Percentiles rank a stretch among this genome's conserved stretches.
Evolutionary conservation across 2,888 invertebrate genomes (phyloP).

Genomic region (Heliconius charithonia): DNA sequence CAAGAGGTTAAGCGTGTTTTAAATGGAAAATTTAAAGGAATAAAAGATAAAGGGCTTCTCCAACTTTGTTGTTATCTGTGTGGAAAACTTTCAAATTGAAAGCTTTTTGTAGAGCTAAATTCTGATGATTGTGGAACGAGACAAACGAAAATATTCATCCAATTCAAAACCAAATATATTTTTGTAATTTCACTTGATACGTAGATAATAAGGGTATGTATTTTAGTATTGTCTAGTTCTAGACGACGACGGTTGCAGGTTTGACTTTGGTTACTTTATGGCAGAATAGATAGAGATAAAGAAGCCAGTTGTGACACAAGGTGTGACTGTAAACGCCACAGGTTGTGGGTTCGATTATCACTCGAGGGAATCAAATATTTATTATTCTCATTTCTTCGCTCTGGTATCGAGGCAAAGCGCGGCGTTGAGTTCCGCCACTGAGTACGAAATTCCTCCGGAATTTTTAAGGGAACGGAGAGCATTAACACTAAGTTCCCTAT

Average conservation of each 20-base stretch:
- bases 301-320: too few relatives aligned
- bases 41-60: slow-evolving; percentile 18
- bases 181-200: neutral
- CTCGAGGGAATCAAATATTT: too few relatives aligned
- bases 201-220: neutral
- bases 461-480: neutral
- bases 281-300: too few relatives aligned
- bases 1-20: slow-evolving; percentile 21
- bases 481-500: neutral
- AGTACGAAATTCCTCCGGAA: too few relatives aligned
- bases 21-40: slow-evolving; percentile 19
- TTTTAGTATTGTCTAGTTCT: neutral
- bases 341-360: too few relatives aligned
- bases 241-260: too few relatives aligned
- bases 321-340: too few relatives aligned
- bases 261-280: too few relatives aligned
- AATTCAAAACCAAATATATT: neutral
- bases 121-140: neutral
- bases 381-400: too few relatives aligned
- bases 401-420: too few relatives aligned
- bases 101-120: neutral
- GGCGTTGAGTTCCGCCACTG: too few relatives aligned
- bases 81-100: slow-evolving; percentile 18
- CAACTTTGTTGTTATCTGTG: slow-evolving; percentile 6
- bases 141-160: neutral